phyloP scores from a whole-genome alignment of 2,113 vertebrate genomes.

The Australoheros scitulus region DNA sequence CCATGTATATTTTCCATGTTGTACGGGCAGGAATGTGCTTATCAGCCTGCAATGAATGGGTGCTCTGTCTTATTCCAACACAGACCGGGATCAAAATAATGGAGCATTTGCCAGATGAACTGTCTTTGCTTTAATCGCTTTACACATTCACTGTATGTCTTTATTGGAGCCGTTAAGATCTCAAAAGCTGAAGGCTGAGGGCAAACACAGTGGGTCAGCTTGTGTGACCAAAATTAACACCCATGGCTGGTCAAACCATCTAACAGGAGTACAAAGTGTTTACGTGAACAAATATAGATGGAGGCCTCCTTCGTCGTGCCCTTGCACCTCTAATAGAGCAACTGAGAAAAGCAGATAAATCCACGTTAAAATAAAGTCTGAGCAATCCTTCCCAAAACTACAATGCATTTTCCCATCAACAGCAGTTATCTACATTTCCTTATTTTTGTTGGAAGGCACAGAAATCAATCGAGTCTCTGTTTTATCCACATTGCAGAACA shows the following conservation, averaged over 20 bases:
- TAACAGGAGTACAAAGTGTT: slow-evolving; percentile 30
- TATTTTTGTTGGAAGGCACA: not conserved
- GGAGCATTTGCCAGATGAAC: slow-evolving; percentile 29
- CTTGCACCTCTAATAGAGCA: slow-evolving; percentile 10
- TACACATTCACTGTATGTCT: slow-evolving; percentile 8
- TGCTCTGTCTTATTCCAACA: slow-evolving; percentile 25
- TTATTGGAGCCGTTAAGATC: not conserved
- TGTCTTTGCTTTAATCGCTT: slow-evolving; percentile 21
- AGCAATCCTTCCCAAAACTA: not conserved
- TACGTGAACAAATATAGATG: slow-evolving; percentile 55
- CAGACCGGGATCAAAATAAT: slow-evolving; percentile 24
- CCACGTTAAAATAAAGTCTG: not conserved
- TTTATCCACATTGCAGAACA: not conserved
- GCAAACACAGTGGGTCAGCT: slow-evolving; percentile 22
- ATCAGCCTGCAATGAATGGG: slow-evolving; percentile 10
- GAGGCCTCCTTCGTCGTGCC: slow-evolving; percentile 24
- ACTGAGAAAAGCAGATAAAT: slow-evolving; percentile 1
- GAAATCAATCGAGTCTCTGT: not conserved
- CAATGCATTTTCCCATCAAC: not conserved
- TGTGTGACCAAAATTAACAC: slow-evolving; percentile 52
- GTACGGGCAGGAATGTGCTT: slow-evolving; percentile 27
- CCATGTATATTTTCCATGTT: not conserved
- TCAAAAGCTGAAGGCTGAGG: not conserved
- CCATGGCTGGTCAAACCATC: slow-evolving; percentile 37
- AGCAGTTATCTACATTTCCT: not conserved